Evolutionary conservation across 2,888 invertebrate species (phyloP).

Genomic region (Rhopalosiphum nymphaeae): DNA sequence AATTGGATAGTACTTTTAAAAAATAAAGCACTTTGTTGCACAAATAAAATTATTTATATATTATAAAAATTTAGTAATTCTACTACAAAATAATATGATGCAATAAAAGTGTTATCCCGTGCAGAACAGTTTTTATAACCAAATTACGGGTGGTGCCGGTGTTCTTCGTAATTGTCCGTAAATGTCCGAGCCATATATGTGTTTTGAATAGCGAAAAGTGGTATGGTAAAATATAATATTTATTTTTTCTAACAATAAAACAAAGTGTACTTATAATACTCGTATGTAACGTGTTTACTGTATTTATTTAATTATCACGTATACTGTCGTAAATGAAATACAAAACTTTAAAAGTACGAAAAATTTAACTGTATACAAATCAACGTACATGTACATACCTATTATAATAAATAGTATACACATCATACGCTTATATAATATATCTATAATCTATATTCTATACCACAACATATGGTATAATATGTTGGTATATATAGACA

Average conservation of each 20-base stretch:
- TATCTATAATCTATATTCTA: neutral
- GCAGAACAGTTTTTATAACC: too few species aligned
- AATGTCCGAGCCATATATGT: neutral
- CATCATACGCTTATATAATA: neutral
- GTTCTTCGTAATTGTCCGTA: neutral
- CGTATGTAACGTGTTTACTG: neutral
- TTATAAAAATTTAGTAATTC: too few species aligned
- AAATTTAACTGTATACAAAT: constrained; percentile 1
- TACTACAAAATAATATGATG: too few species aligned
- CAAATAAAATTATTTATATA: too few species aligned
- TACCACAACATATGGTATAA: neutral
- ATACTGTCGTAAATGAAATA: constrained; percentile 23
- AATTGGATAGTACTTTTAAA: too few species aligned
- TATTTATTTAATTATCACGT: constrained; percentile 50
- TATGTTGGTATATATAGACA: too few species aligned
- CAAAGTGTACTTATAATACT: neutral
- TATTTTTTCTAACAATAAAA: neutral
- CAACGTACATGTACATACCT: neutral
- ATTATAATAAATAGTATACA: neutral
- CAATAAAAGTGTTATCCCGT: too few species aligned
- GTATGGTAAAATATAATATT: neutral
- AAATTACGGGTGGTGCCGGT: too few species aligned
- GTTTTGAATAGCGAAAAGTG: neutral
- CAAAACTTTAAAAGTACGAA: constrained; percentile 2
- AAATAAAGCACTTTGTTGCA: too few species aligned